Conservation (phyloP, 2,797 vertebrate genomes). For the Rhodeus uyekii region DNA sequence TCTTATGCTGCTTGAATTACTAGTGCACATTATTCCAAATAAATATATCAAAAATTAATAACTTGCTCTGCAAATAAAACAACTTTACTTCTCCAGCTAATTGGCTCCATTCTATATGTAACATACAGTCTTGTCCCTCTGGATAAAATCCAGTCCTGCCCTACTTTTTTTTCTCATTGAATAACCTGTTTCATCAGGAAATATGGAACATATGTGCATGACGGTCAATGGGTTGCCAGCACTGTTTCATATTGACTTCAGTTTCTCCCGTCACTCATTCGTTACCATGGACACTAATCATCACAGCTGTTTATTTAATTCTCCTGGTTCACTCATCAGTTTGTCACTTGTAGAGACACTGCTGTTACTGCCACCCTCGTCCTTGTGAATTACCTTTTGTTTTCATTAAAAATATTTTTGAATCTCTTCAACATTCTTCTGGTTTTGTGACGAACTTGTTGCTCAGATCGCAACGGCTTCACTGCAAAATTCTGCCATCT, state of each 20-base stretch:
- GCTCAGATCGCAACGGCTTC: too few relatives aligned
- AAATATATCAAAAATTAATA: neutral
- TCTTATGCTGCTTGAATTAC: neutral
- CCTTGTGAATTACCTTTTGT: too few relatives aligned
- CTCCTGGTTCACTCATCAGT: too few relatives aligned
- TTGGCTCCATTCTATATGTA: neutral
- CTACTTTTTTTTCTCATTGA: neutral
- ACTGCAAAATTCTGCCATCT: too few relatives aligned
- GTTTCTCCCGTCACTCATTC: too few relatives aligned
- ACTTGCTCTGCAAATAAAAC: neutral
- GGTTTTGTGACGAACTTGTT: too few relatives aligned
- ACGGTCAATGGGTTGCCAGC: neutral
- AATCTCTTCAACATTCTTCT: too few relatives aligned
- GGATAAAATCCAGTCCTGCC: neutral
- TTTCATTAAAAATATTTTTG: too few relatives aligned
- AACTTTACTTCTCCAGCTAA: neutral
- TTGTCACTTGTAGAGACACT: too few relatives aligned
- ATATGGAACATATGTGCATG: neutral
- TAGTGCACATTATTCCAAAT: neutral
- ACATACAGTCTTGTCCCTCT: neutral
- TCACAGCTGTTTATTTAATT: too few relatives aligned
- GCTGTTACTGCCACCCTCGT: too few relatives aligned
- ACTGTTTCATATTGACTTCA: slow-evolving; percentile 2
- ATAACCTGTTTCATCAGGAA: neutral
- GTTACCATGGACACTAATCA: too few relatives aligned